Conservation (phyloP, 2,797 vertebrate species). For the Uromys caudimaculatus region DNA sequence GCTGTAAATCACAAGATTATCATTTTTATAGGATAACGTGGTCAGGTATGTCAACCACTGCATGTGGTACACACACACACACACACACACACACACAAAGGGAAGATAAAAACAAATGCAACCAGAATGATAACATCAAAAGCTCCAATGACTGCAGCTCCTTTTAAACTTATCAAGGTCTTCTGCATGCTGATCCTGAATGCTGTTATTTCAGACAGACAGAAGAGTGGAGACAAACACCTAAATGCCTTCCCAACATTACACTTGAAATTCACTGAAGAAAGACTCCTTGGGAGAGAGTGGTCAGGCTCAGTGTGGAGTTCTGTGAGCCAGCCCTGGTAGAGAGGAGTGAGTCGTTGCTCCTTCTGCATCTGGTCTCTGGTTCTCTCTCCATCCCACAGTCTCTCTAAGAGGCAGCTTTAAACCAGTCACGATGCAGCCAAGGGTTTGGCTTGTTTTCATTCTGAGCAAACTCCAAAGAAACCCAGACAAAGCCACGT, state of each 20-base stretch:
- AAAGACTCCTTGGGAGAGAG: not conserved
- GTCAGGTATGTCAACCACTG: constrained; percentile 39
- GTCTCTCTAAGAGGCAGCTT: constrained; percentile 31
- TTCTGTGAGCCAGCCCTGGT: not conserved
- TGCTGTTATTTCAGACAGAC: not conserved
- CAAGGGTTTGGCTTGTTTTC: constrained; percentile 59
- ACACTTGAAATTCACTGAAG: not conserved
- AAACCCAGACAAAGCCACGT: constrained; percentile 41
- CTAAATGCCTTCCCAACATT: not conserved
- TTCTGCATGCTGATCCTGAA: not conserved
- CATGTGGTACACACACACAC: constrained; percentile 9
- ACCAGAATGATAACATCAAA: not conserved
- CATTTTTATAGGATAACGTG: not conserved
- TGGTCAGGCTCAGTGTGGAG: not conserved
- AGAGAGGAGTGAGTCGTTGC: not conserved
- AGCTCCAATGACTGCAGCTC: not conserved
- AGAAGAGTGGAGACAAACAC: not conserved
- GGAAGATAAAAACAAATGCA: constrained; percentile 39
- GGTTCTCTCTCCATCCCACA: not conserved
- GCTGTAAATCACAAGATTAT: not conserved
- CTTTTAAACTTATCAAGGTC: not conserved
- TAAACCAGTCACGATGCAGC: constrained; percentile 39
- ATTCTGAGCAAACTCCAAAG: constrained; percentile 31
- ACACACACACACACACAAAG: constrained; percentile 1
- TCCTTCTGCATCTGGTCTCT: not conserved